Base-by-base conservation (phyloP, 2,888 invertebrate species). In the Strigamia maritima region DNA sequence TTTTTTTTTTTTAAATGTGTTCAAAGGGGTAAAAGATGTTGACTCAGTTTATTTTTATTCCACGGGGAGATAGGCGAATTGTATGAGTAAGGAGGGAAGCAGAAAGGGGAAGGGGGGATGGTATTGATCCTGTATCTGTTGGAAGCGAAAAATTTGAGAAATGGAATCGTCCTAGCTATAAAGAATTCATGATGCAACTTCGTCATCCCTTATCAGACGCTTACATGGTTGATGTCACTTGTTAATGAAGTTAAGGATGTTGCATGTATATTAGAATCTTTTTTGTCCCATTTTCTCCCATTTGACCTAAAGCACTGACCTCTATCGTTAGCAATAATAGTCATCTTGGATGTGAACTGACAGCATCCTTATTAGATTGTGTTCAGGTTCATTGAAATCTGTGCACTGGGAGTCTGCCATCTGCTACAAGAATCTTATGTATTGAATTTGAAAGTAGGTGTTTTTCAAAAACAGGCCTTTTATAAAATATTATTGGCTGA, bases 291-390 rank as follows among this genome's bases (percentile, higher is more conserved):
- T 49, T 49, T 65, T 65, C 24, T 65, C 28, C 16, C 65, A 7
- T 65, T 65, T 65, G 65, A 65, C 65, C 65, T 26, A 10, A 65
- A 65, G 65, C 65, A 65, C 65, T 65, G 65, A 65, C 65, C 65
- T 65, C 65, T 65, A 65, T 65, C 65, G 65, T 65, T 65, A 65
- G 65, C 65, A 65, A 65, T 65, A 65, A 65, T 65, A 65, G 65
- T 65, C 65, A 65, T 65, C 65, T 65, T 65, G 65, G 65, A 65
- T 65, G 65, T 65, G 65, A 65, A 65, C 65, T 65, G 65, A 65
- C 65, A 65, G 65, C 65, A 65, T 65, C 65, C 65, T 65, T 65
- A 65, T 65, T 65, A 65, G 65, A 65, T 65, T 65, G 65, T 65
- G 65, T 65, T 65, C 65, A 65, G 65, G 65, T 65, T 65, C 65